These are phyloP conservation scores for Chrysaora quinquecirrha DNA, from an alignment of 30 jellyfish, hydroid and myxozoan genomes.

Conservation along the genomic window DNA sequence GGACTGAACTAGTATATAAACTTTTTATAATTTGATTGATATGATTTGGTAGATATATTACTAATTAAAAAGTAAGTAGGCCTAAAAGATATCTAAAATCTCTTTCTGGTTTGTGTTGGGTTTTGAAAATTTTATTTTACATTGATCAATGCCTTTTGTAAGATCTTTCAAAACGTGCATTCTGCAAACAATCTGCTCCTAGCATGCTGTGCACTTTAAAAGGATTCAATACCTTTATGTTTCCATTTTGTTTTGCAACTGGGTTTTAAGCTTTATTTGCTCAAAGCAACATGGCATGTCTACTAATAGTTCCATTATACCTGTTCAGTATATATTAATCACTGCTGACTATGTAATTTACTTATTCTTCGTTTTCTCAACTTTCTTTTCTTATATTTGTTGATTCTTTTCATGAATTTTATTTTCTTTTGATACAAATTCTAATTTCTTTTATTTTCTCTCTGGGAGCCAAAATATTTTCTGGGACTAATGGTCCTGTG, in stretches of 20 bases:
- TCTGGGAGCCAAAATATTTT: too few species aligned
- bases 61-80: background rate
- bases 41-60: background rate
- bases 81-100: background rate
- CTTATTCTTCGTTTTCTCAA: background rate
- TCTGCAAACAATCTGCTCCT: slow-evolving; percentile 4
- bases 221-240: background rate
- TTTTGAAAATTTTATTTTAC: background rate
- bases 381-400: background rate
- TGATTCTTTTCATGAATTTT: background rate
- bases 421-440: background rate
- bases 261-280: background rate
- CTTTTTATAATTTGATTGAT: background rate
- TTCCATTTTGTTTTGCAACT: slow-evolving; percentile 1
- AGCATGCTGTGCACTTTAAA: background rate
- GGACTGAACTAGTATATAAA: too few species aligned
- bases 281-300: slow-evolving; percentile 1
- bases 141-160: slow-evolving; percentile 1
- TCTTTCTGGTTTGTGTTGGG: background rate
- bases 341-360: background rate
- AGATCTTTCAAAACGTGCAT: too few species aligned
- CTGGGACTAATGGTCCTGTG: too few species aligned
- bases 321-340: background rate
- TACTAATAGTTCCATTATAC: background rate
- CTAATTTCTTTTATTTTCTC: too few species aligned